Evolutionary conservation across 2,797 vertebrate species (phyloP), one percentile per base, ranked within the genome.

Genomic region (Catostomus latipinnis): DNA sequence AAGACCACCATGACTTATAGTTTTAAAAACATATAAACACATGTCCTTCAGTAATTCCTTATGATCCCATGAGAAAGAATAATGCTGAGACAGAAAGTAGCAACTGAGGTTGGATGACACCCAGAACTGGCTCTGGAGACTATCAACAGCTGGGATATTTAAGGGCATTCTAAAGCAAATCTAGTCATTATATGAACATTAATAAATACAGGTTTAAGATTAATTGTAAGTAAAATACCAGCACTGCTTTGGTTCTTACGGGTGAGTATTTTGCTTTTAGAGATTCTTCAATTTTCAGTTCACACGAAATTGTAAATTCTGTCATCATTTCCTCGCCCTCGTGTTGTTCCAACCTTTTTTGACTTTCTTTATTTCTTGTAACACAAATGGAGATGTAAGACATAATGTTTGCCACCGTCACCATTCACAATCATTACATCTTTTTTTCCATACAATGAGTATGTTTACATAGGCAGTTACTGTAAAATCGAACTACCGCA

Each of bases 121-220:
- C 57, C 71, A 71, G 61, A 52, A 58, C 10, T 71, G 43, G 54
- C 61, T 49, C 68, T 50, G n/a, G 65, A 61, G 14, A 65, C 7
- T 34, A 13, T 11, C 8, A 69, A 54, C 76, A 75, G 65, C 50
- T 61, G 62, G 57, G 65, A 68, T 74, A 72, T 68, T 72, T 74
- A 74, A n/a, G 18, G 50, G 18, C 7, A 56, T n/a, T 18, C 52
- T 43, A 56, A 56, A 63, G 57, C 8, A 56, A 46, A 70, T 68
- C 11, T 60, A 8, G 45, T 73, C 8, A 53, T 18, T 45, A 11
- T 22, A 65, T 13, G 48, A 14, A 22, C 50, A 22, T 52, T 66
- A 52, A 18, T 50, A 70, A 69, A 70, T 0, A 63, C 49, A 63
- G 49, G 14, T 54, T 78, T 71, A 5, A 63, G 5, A 71, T 53